These are phyloP conservation scores for Oreonectes daqikongensis DNA, from an alignment of 2,797 vertebrate genomes.

Conservation along the genomic window DNA sequence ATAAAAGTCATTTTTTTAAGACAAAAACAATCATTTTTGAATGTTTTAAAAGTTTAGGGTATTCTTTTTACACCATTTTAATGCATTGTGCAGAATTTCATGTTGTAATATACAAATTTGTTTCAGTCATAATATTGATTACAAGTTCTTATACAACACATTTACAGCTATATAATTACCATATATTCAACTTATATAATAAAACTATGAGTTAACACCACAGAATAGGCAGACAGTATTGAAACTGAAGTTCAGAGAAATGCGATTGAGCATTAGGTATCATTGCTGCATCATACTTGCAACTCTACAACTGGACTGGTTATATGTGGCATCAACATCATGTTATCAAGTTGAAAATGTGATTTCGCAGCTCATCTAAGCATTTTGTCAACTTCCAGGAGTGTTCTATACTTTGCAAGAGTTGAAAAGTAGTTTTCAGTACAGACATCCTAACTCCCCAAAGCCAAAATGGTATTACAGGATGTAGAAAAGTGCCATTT, in stretches of 20 bases:
- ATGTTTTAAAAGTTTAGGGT: conserved; percentile 54
- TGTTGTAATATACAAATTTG: conserved; percentile 63
- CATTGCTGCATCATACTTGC: conserved; percentile 23
- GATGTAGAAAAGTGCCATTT: conserved; percentile 1
- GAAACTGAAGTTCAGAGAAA: conserved; percentile 14
- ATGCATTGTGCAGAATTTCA: conserved; percentile 43
- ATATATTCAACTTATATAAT: conserved; percentile 28
- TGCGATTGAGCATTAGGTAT: conserved; percentile 14
- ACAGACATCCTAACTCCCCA: background rate
- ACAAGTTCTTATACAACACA: conserved; percentile 63
- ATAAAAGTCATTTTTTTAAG: conserved; percentile 63
- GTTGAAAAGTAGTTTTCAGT: background rate
- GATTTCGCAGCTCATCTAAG: conserved; percentile 36
- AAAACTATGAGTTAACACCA: conserved; percentile 38
- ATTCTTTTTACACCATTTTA: conserved; percentile 44
- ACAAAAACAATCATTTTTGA: conserved; percentile 49
- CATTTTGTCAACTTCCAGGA: conserved; percentile 21
- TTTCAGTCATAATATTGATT: conserved; percentile 51
- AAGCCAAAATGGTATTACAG: conserved; percentile 22
- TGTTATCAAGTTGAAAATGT: background rate
- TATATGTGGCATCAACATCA: background rate
- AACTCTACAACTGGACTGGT: background rate
- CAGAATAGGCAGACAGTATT: conserved; percentile 24
- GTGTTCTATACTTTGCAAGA: conserved; percentile 13
- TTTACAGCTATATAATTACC: conserved; percentile 53